These are phyloP conservation scores for Latrodectus geometricus DNA, from an alignment of 1,140 invertebrate genomes.

Conservation along the genomic window DNA sequence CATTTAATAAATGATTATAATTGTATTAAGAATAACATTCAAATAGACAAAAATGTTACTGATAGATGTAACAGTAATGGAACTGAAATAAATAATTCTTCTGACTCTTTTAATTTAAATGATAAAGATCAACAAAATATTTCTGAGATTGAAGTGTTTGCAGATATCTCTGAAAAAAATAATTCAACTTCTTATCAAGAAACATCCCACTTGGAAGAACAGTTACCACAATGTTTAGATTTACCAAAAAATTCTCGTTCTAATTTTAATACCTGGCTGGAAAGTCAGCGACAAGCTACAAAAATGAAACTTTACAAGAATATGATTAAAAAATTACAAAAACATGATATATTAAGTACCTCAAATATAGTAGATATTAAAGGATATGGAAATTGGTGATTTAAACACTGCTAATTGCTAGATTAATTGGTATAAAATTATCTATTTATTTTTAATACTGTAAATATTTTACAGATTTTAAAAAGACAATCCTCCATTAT, in stretches of 20 bases:
- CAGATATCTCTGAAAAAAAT: neutral
- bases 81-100: neutral
- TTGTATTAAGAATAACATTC: neutral
- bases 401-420: neutral
- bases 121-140: neutral
- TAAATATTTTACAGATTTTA: no score
- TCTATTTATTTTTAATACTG: no score
- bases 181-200: neutral
- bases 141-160: neutral
- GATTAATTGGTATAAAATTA: no score
- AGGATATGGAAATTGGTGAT: slow-evolving; percentile 46
- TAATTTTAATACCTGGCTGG: slow-evolving; percentile 24
- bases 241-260: neutral
- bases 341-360: neutral
- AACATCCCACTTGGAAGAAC: neutral
- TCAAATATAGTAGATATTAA: slow-evolving; percentile 33
- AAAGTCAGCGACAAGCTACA: slow-evolving; percentile 10
- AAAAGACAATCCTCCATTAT: no score
- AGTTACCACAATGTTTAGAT: neutral
- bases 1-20: neutral
- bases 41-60: neutral
- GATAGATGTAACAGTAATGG: neutral
- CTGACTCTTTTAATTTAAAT: neutral
- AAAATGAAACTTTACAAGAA: slow-evolving; percentile 38
- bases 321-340: slow-evolving; percentile 13